Base-by-base conservation (phyloP, 2,797 vertebrate genomes). In the Leptoclinus maculatus region DNA sequence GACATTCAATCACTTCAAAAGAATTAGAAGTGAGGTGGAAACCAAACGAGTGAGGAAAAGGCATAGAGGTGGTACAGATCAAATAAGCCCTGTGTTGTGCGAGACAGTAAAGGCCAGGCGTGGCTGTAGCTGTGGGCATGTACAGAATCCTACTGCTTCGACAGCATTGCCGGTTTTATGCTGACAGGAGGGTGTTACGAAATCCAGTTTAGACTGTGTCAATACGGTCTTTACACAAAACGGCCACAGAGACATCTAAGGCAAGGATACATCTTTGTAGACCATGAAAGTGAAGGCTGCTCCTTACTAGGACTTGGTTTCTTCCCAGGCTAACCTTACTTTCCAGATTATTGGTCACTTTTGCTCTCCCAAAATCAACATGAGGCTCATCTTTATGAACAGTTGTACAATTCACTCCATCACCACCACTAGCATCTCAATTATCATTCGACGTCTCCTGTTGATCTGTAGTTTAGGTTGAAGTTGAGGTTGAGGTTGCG, bases 171-270 rank as follows among this genome's bases (percentile, higher is more conserved):
- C 58, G 66, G 58, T 80, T 89, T 89, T 83, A 39, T 88, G 74
- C 80, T 83, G 80, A 85, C 80, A 66, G 58, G 41, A 36, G 17
- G 16, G 5, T 74, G 72, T 74, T 80, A 73, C 32, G 66, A 78
- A 87, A 85, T 62, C 75, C 76, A 78, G 78, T 80, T 78, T 76
- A 56, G 60, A 67, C 38, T 76, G 78, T 75, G 79, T 87, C 85
- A 71, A 67, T 76, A 64, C 2, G 14, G 53, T 57, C 57, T 66
- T 73, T 47, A 57, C 60, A 57, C 65, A 63, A 36, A 54, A 78
- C 45, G 65, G 66, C 38, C 66, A 58, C 66, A 79, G 41, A 73
- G 41, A 63, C 66, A 66, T 77, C 39, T 32, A 43, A 59, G 45
- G 47, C 54, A 29, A 56, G 2, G 36, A 16, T n/a, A n/a, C n/a